A percentile compares a stretch with the other conserved stretches of the same genome.
Evolutionary conservation across 2,113 vertebrate genomes (phyloP).

Genomic region (Taurulus bubalis): DNA sequence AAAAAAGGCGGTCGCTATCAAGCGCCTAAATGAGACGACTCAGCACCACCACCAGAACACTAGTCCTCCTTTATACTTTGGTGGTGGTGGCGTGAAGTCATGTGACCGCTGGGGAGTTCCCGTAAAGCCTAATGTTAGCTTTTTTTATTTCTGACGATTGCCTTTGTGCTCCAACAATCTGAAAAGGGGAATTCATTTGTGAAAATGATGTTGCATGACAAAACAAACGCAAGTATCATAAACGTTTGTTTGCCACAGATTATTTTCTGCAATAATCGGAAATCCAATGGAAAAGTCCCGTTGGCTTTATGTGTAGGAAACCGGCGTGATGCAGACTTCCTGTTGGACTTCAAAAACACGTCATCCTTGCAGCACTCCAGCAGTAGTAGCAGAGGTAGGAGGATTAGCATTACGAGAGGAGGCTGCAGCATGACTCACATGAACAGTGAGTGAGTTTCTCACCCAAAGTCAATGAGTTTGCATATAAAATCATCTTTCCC

Average conservation of each 20-base stretch:
- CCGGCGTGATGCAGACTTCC: neutral
- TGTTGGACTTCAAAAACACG: neutral
- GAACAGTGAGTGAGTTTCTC: neutral
- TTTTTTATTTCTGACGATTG: too few species aligned
- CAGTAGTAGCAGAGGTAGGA: neutral
- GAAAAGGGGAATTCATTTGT: too few species aligned
- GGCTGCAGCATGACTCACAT: neutral
- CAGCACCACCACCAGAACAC: too few species aligned
- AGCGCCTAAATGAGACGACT: too few species aligned
- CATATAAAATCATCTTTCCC: neutral
- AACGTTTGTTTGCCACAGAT: neutral
- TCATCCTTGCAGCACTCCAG: neutral
- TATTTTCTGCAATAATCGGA: neutral
- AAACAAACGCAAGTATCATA: neutral
- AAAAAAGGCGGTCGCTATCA: too few species aligned
- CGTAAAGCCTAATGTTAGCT: neutral
- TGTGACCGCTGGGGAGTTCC: too few species aligned
- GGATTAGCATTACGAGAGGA: neutral
- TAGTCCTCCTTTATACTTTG: too few species aligned
- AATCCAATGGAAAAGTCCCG: neutral
- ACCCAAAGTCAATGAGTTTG: neutral
- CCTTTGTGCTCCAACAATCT: too few species aligned
- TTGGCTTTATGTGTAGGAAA: neutral
- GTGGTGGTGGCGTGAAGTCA: too few species aligned
- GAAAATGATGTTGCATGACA: too few species aligned